Evolutionary conservation across 92 coral and sea anemone genomes (phyloP).

Genomic region (Blastomussa wellsi): DNA sequence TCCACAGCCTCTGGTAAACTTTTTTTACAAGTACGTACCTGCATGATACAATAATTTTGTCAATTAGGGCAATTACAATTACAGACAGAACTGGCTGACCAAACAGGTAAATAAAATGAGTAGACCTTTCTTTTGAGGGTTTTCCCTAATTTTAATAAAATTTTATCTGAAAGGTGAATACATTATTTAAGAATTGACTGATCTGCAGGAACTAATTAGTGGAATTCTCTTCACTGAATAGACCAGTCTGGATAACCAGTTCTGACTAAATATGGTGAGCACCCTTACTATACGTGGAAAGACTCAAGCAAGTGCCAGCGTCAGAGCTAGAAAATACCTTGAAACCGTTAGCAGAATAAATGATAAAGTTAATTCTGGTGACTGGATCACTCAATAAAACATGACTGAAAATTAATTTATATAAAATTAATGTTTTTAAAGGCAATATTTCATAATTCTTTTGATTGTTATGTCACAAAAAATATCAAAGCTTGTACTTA

Average conservation of each 20-base stretch:
- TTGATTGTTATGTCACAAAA: background rate
- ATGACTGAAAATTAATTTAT: background rate
- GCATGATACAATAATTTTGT: background rate
- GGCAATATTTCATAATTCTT: background rate
- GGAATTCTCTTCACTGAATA: too few relatives aligned
- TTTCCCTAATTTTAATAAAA: too few relatives aligned
- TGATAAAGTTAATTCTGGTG: conserved; percentile 10
- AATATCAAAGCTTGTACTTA: background rate
- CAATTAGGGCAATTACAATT: too few relatives aligned
- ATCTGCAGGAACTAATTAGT: too few relatives aligned
- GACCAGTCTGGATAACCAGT: too few relatives aligned
- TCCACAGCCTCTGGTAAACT: background rate
- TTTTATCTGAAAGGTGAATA: too few relatives aligned
- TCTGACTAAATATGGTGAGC: too few relatives aligned
- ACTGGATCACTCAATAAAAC: conserved; percentile 18
- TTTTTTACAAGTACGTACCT: background rate
- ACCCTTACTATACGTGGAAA: background rate
- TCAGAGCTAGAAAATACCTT: background rate
- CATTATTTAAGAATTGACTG: too few relatives aligned
- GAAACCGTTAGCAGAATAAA: background rate
- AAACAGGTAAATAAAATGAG: too few relatives aligned
- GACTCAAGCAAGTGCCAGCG: background rate
- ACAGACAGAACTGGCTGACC: too few relatives aligned
- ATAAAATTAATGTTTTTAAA: background rate
- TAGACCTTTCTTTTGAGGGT: too few relatives aligned